Percentiles rank a stretch among this genome's conserved stretches.
Conservation (phyloP, 2,797 vertebrate species). For the Epinephelus malabaricus region DNA sequence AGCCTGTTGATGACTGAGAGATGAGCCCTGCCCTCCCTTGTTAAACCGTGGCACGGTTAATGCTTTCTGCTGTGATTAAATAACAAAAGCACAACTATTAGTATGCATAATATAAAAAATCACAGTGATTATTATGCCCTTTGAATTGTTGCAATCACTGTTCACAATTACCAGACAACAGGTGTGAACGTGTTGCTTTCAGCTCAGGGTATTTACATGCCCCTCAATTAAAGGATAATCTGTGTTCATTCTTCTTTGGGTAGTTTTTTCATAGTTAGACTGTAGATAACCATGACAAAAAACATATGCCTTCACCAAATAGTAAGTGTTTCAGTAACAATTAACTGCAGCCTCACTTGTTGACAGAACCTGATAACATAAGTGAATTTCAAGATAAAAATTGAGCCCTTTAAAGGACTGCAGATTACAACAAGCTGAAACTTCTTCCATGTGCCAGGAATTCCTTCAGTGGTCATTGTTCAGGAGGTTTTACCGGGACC, state of each 20-base stretch:
- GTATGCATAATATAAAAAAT: constrained; percentile 2
- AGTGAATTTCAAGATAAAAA: too few species aligned
- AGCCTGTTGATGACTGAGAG: constrained; percentile 21
- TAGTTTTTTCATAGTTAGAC: not conserved
- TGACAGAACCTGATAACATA: not conserved
- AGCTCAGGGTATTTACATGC: not conserved
- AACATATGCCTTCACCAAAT: not conserved
- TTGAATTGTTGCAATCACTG: constrained; percentile 9
- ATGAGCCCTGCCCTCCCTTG: constrained; percentile 22
- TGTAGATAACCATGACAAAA: not conserved
- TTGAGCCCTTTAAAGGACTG: too few species aligned
- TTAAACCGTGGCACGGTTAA: constrained; percentile 39
- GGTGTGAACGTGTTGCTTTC: constrained; percentile 12
- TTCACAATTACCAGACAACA: constrained; percentile 7
- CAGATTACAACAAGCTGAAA: too few species aligned
- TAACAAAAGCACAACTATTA: constrained; percentile 11
- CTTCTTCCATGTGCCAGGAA: too few species aligned
- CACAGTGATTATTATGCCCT: constrained; percentile 24
- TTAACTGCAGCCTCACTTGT: not conserved
- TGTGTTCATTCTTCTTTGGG: not conserved
- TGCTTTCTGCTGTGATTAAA: constrained; percentile 32
- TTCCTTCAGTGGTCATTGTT: too few species aligned
- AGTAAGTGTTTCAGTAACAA: not conserved
- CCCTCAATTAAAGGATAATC: not conserved
- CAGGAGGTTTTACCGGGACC: too few species aligned